phyloP scores from a whole-genome alignment of 2,113 vertebrate genomes.

The Gallinago media region DNA sequence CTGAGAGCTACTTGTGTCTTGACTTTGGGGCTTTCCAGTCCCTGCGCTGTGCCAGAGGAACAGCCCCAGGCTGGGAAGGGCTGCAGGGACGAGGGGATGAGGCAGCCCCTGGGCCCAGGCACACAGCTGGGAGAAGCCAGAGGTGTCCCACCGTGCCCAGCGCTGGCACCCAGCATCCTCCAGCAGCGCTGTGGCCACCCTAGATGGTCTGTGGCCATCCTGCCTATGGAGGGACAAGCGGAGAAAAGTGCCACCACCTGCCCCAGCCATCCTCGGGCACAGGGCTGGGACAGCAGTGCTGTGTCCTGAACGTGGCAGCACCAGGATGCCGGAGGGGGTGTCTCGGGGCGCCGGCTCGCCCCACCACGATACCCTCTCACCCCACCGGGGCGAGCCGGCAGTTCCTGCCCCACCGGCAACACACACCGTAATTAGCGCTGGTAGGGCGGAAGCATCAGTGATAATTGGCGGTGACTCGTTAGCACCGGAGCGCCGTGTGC shows the following conservation, averaged over 20 bases:
- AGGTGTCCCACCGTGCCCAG: background rate
- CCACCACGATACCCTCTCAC: background rate
- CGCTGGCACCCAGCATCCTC: background rate
- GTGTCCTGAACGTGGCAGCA: background rate
- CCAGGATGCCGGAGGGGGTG: background rate
- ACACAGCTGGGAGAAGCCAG: background rate
- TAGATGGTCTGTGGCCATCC: fast-evolving
- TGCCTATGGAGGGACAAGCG: background rate
- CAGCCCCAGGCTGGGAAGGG: background rate
- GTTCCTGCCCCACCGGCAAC: constrained; percentile 37
- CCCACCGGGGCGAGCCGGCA: background rate
- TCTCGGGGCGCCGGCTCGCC: fast-evolving
- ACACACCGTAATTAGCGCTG: background rate
- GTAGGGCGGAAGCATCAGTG: constrained; percentile 3
- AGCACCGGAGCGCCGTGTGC: background rate
- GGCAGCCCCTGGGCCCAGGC: background rate
- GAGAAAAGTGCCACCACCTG: background rate
- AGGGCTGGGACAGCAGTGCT: background rate
- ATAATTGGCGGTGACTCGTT: constrained; percentile 39
- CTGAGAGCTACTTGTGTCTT: fast-evolving
- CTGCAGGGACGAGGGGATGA: background rate
- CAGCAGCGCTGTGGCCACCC: background rate
- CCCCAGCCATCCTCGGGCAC: fast-evolving
- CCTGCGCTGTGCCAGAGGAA: background rate
- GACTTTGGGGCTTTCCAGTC: fast-evolving